Percentiles rank a stretch among this genome's conserved stretches.
phyloP scores from a whole-genome alignment of 2,797 vertebrate genomes.

The Helicolenus hilgendorfi region DNA sequence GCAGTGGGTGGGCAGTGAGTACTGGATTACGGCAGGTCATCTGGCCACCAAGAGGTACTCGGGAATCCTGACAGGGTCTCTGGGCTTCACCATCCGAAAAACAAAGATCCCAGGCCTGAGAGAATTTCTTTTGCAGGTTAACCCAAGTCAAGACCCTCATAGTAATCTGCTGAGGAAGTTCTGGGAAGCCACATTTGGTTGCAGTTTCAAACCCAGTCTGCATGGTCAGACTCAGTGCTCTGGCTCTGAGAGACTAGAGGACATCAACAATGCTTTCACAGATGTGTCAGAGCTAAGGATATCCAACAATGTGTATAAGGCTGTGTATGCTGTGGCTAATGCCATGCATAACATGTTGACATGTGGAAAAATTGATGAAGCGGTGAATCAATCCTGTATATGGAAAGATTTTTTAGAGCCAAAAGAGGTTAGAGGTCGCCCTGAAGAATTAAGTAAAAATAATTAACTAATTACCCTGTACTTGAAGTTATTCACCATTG shows the following conservation, averaged over 20 bases:
- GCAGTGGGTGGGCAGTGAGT: constrained; percentile 90
- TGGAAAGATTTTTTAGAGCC: constrained; percentile 56
- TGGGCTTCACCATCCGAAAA: constrained; percentile 88
- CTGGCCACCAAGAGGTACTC: constrained; percentile 74
- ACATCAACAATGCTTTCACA: constrained; percentile 81
- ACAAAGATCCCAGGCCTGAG: constrained; percentile 82
- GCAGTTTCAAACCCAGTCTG: constrained; percentile 67
- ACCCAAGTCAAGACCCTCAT: constrained; percentile 75
- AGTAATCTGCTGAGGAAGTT: constrained; percentile 85
- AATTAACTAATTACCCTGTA: not conserved
- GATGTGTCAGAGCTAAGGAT: constrained; percentile 89
- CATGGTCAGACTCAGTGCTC: constrained; percentile 66
- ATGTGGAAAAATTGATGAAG: constrained; percentile 53
- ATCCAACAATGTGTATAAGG: constrained; percentile 89
- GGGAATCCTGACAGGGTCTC: constrained; percentile 80
- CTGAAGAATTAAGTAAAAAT: not conserved
- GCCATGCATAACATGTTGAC: constrained; percentile 78
- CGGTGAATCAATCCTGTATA: constrained; percentile 51
- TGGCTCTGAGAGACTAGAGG: constrained; percentile 83
- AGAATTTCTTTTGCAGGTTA: constrained; percentile 85
- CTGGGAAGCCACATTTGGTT: constrained; percentile 88
- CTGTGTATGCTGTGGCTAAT: constrained; percentile 86
- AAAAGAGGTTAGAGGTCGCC: constrained; percentile 68
- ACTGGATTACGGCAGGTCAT: constrained; percentile 88
- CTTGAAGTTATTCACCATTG: not conserved